Conservation (phyloP, 2,888 invertebrate genomes). For the Cactoblastis cactorum region DNA sequence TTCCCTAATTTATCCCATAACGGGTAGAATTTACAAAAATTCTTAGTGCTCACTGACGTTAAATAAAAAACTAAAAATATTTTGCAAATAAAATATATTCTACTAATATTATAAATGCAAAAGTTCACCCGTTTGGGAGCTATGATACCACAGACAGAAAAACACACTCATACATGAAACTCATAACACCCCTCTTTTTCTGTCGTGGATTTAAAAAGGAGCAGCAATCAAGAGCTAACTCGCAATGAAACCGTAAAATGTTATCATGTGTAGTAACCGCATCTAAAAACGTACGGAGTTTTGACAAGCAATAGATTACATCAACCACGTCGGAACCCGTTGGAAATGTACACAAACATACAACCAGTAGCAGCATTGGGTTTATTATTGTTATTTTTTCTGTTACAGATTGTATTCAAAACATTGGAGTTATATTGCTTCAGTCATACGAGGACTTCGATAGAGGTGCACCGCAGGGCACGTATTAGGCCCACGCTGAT, state of each 20-base stretch:
- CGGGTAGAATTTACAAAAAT: too few relatives aligned
- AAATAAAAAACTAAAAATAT: too few relatives aligned
- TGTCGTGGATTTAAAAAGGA: background rate
- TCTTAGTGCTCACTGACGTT: too few relatives aligned
- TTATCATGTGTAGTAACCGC: constrained; percentile 8
- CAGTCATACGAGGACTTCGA: constrained; percentile 54
- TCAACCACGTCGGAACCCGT: constrained; percentile 29
- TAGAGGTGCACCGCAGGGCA: constrained; percentile 60
- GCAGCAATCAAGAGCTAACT: background rate
- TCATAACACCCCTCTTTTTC: too few relatives aligned
- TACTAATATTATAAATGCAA: too few relatives aligned
- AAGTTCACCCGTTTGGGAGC: too few relatives aligned
- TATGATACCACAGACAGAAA: too few relatives aligned
- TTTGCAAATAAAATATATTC: too few relatives aligned
- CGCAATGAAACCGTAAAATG: background rate
- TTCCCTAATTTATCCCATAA: too few relatives aligned
- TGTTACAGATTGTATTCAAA: constrained; percentile 77
- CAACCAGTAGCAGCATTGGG: constrained; percentile 39
- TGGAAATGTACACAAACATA: constrained; percentile 37
- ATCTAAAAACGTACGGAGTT: constrained; percentile 19
- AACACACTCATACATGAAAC: too few relatives aligned
- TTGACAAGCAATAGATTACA: constrained; percentile 34
- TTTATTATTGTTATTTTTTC: constrained; percentile 77
- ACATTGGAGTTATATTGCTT: constrained; percentile 54
- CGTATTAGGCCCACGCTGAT: constrained; percentile 36